Evolutionary conservation across 92 coral and sea anemone genomes (phyloP), one percentile per base, ranked within the genome.

Genomic region (Palythoa heliodiscus): DNA sequence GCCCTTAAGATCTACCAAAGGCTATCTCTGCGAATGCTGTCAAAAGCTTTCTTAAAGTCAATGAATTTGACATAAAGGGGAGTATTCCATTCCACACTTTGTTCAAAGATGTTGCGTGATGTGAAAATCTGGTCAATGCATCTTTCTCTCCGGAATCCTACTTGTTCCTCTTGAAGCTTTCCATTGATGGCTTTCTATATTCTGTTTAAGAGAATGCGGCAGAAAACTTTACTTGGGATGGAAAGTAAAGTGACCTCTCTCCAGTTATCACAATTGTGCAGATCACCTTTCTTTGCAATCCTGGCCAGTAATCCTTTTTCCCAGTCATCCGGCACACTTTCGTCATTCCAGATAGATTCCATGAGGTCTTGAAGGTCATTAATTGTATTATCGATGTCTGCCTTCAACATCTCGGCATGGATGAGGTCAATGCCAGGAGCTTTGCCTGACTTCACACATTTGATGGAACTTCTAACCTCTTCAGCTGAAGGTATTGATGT

Each of bases 41-140:
- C 84, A 37, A 80, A 80, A 3, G 63, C 63, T 57, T 57, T 57
- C 16, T 37, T 48, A 52, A 87, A 87, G 68, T 87, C 87, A 15
- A 72, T 87, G 73, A 88, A 88, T 64, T 76, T 83, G 9, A 88
- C 63, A 9, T 57, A 57, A 8, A 17, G 14, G 4, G 63, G 63
- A 57, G 43, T n/a, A 19, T 57, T 83, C 83, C 87, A 83, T 15
- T 76, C 87, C 16, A 88, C 24, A 39, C 75, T 83, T 19, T 88
- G 88, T 64, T 83, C 87, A 15, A 83, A 13, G 50, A 88, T 64
- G 83, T 73, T 83, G 20, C 90, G 8, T 14, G 58, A 48, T 25
- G 88, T 75, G 64, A 87, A 87, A 12, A 87, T 79, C 67, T 79
- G 89, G 43, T 54, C 78, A 5, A 52, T 3, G 43, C 68, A 78